Evolutionary conservation across 2,888 invertebrate genomes (phyloP).

Genomic region (Polietes domitor): DNA sequence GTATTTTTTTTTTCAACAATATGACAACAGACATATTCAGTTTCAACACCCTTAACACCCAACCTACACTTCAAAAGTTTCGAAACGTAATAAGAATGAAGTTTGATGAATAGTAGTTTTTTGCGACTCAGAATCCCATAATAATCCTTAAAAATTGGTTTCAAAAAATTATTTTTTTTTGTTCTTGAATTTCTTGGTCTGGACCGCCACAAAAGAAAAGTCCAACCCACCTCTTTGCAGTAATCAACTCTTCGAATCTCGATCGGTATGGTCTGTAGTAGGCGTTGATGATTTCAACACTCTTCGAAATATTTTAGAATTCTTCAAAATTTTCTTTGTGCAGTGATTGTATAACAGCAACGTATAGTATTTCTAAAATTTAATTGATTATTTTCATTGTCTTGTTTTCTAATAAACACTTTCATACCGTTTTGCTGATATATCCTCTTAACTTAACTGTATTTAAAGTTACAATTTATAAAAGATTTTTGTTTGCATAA

Average conservation of each 20-base stretch:
- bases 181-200: no score
- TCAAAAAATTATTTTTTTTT: no score
- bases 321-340: conserved; percentile 2
- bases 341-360: conserved; percentile 62
- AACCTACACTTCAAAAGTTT: no score
- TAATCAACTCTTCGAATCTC: neutral
- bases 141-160: no score
- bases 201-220: neutral
- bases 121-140: no score
- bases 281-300: neutral
- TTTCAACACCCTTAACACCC: no score
- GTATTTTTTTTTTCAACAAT: no score
- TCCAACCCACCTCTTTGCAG: neutral
- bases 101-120: no score
- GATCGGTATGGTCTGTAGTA: neutral
- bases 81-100: no score
- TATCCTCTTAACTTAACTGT: neutral
- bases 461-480: neutral
- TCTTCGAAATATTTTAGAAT: neutral
- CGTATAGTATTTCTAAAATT: conserved; percentile 40
- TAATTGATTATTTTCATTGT: neutral
- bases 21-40: no score
- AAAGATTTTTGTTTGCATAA: neutral
- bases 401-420: neutral
- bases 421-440: conserved; percentile 16